These are phyloP conservation scores for Sympetrum striolatum DNA, from an alignment of 2,888 invertebrate species.

Conservation along the genomic window DNA sequence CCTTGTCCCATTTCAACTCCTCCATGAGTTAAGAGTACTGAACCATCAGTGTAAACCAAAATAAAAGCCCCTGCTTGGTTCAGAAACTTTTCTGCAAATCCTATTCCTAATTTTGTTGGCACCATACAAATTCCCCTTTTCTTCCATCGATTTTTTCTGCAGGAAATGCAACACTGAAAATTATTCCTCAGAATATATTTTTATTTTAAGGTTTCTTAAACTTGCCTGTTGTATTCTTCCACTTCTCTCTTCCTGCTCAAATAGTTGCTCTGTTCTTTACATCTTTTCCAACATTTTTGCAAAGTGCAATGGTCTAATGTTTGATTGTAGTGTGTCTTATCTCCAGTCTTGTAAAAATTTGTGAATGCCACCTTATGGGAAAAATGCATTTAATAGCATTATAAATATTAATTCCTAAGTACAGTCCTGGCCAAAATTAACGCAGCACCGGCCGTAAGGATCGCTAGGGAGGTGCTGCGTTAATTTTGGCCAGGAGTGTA, in stretches of 20 bases:
- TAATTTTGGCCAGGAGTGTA: too few relatives aligned
- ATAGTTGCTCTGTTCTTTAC: conserved; percentile 54
- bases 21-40: conserved; percentile 86
- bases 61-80: conserved; percentile 90
- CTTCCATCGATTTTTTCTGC: conserved; percentile 78
- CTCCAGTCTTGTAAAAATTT: conserved; percentile 61
- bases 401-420: too few relatives aligned
- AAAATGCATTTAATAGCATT: not conserved
- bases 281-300: conserved; percentile 57
- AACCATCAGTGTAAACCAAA: conserved; percentile 86
- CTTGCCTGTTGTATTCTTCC: conserved; percentile 56
- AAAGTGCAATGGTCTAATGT: conserved; percentile 57
- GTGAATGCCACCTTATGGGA: conserved; percentile 57
- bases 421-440: too few relatives aligned
- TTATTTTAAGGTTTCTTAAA: not conserved
- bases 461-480: too few relatives aligned
- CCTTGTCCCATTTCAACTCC: conserved; percentile 99
- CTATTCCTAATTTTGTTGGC: conserved; percentile 85
- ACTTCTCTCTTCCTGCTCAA: conserved; percentile 52
- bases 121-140: conserved; percentile 85
- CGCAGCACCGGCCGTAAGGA: too few relatives aligned
- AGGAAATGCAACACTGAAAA: conserved; percentile 53
- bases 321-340: conserved; percentile 57
- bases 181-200: not conserved
- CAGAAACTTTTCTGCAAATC: conserved; percentile 76